Conservation (phyloP, 1,140 invertebrate species). For the Vanessa tameamea region DNA sequence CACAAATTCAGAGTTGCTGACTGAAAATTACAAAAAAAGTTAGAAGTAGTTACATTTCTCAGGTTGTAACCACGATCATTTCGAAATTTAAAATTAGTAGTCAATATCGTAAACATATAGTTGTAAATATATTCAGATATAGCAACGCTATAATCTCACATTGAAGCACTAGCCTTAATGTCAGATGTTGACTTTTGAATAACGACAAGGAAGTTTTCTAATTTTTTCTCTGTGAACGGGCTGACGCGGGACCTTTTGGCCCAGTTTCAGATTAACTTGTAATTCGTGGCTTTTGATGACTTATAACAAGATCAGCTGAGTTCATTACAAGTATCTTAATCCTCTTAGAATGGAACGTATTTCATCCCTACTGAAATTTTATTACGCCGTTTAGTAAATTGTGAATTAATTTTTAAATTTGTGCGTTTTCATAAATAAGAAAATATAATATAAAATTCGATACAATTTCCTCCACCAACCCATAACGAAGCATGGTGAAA, state of each 20-base stretch:
- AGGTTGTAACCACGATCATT: too few relatives aligned
- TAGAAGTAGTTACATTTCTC: too few relatives aligned
- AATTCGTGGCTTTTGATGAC: slow-evolving; percentile 24
- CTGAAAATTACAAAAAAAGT: too few relatives aligned
- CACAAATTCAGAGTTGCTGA: too few relatives aligned
- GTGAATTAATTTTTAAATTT: neutral
- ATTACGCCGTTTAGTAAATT: slow-evolving; percentile 5
- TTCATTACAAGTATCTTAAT: slow-evolving; percentile 22
- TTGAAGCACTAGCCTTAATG: neutral
- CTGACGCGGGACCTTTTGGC: slow-evolving; percentile 5
- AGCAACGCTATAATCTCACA: neutral
- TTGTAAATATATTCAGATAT: too few relatives aligned
- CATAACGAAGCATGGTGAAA: too few relatives aligned
- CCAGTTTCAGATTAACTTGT: slow-evolving; percentile 19
- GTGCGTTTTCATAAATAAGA: neutral
- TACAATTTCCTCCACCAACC: too few relatives aligned
- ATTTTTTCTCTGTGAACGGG: slow-evolving; percentile 13
- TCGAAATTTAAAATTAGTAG: too few relatives aligned
- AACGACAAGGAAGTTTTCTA: slow-evolving; percentile 22
- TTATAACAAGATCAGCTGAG: slow-evolving; percentile 28
- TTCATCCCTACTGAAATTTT: slow-evolving; percentile 1
- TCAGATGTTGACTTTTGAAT: slow-evolving; percentile 23
- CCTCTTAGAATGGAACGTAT: neutral
- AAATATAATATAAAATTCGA: neutral
- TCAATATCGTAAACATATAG: too few relatives aligned